Evolutionary conservation across 2,888 invertebrate genomes (phyloP), one percentile per base, ranked within the genome.

Genomic region (Saturnia pavonia): DNA sequence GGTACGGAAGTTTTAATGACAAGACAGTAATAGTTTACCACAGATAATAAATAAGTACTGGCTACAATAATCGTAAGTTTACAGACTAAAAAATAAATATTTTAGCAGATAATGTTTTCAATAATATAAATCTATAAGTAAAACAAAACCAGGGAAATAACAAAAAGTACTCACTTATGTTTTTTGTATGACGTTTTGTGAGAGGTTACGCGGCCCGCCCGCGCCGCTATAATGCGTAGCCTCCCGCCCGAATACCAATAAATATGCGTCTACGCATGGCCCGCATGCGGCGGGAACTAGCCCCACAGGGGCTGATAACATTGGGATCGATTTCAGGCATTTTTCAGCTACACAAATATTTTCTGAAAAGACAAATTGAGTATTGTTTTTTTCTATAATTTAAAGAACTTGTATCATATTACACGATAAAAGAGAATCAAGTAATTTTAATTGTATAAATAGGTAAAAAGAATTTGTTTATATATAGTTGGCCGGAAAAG

Each of bases 171-270:
- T 77, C 45, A 80, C 79, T 74, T 73, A 67, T 72, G 70, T 60
- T 68, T 57, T 65, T 69, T 67, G 68, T 42, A 69, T 69, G 40
- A 65, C 66, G 71, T 68, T 72, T 72, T 72, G 27, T 48, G 69
- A 77, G 84, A 89, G 90, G 88, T 83, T 78, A 88, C 85, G 88
- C 91, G 88, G 90, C 88, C 88, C 88, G 90, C 88, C 87, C 88
- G 89, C 91, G 88, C 91, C 89, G 89, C 90, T 73, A 78, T 81
- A 90, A 88, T 91, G 91, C 82, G 82, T 82, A 80, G 76, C 80
- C 82, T 79, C 77, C 77, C 74, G 76, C 68, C 79, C 82, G 79
- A 82, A 80, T 84, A 83, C 83, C 86, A 85, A 89, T 92, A 92
- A 90, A 93, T 93, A 93, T 90, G 90, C 88, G 90, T 79, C 76